phyloP scores from a whole-genome alignment of 1,140 invertebrate species.

The Tetragnatha versicolor region DNA sequence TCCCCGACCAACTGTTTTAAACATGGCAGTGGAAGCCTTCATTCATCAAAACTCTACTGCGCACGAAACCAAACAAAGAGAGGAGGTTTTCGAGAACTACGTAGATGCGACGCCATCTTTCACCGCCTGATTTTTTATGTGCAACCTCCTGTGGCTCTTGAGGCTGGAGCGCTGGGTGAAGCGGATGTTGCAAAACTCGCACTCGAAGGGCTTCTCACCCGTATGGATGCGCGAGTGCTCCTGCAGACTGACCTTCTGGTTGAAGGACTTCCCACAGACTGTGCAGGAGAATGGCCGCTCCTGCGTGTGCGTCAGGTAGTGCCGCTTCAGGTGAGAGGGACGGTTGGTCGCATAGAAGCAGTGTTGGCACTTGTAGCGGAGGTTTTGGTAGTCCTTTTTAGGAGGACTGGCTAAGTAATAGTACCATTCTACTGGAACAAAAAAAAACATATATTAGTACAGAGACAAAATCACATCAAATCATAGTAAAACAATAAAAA shows the following conservation, averaged over 20 bases:
- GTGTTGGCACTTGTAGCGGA: conserved; percentile 43
- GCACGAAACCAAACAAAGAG: too few relatives aligned
- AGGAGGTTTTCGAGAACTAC: too few relatives aligned
- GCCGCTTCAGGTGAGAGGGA: conserved; percentile 44
- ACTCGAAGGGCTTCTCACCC: conserved; percentile 47
- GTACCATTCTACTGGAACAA: conserved; percentile 22
- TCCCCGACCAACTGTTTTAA: not conserved
- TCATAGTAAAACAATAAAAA: not conserved
- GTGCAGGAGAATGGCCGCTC: conserved; percentile 48
- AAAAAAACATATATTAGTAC: not conserved
- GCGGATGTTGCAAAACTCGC: conserved; percentile 30
- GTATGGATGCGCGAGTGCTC: conserved; percentile 48
- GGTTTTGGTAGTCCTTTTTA: conserved; percentile 32
- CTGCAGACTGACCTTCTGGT: conserved; percentile 52
- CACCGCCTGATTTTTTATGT: conserved; percentile 17
- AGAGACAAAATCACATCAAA: not conserved
- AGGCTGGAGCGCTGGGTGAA: conserved; percentile 44
- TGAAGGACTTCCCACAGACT: conserved; percentile 48
- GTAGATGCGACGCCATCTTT: not conserved
- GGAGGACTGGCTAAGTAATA: conserved; percentile 34
- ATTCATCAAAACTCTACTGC: too few relatives aligned
- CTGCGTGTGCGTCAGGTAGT: conserved; percentile 48
- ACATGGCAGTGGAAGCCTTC: not conserved
- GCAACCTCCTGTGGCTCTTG: conserved; percentile 36
- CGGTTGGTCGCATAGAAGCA: conserved; percentile 49